Base-by-base conservation (phyloP, 2,888 invertebrate species). In the Protonemura montana region DNA sequence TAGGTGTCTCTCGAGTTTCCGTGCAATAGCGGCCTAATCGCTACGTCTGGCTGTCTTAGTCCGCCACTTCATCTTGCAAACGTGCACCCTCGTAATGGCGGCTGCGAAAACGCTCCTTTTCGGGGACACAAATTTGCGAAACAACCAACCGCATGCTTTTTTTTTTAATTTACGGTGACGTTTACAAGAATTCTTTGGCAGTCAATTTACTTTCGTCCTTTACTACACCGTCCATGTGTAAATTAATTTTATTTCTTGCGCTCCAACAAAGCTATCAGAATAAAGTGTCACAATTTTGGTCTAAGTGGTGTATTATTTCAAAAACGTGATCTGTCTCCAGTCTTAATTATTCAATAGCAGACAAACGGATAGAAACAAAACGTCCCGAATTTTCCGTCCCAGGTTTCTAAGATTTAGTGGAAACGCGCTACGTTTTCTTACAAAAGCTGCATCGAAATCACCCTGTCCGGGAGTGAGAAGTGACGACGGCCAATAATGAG, bases 21-120 rank as follows among this genome's bases (percentile, higher is more conserved):
- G 78, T 10, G 78, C 78, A 78, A 78, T 2, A 78, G n/a, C 26
- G 78, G 10, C 78, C 28, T 78, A 78, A 25, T 26, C 78, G 78
- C 10, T 27, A 26, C 26, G 78, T 78, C 78, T 78, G 28, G 78
- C 28, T 78, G 78, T 28, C 78, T 78, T 13, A 10, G 78, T 25
- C 16, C 6, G 27, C 27, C 28, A 78, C 78, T 78, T 78, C 28
- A 27, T 78, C 78, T 25, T 78, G 78, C 78, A 78, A 16, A 78
- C 78, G 78, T 78, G 78, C n/a, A 1, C n/a, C 28, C 78, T 10
- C 3, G 78, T 28, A 1, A 59, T 59, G 59, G 59, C 13, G 59
- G 59, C 59, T 21, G 6, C 59, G 13, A 16, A 2, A 59, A 59
- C 59, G 59, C 59, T 59, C 59, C 59, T 59, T 21, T 59, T 59